These are phyloP conservation scores for Oreohelix idahoensis DNA, from an alignment of 1,140 invertebrate genomes.

Conservation along the genomic window DNA sequence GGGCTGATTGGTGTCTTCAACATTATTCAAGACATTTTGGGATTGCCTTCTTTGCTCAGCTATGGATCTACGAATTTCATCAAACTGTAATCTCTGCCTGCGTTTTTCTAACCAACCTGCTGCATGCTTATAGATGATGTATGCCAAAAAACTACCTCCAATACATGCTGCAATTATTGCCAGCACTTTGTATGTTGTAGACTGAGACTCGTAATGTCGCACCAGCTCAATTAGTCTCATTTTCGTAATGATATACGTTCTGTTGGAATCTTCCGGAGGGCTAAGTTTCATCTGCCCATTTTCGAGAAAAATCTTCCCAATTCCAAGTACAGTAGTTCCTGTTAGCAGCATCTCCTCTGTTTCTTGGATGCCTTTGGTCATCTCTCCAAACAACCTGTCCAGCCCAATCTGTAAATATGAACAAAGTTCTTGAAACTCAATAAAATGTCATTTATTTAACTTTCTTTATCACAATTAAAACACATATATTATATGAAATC, in stretches of 20 bases:
- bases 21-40: background rate
- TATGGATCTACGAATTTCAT: constrained; percentile 42
- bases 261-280: constrained; percentile 53
- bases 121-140: constrained; percentile 54
- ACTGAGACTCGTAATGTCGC: constrained; percentile 53
- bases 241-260: constrained; percentile 67
- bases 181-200: constrained; percentile 59
- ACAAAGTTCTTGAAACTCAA: background rate
- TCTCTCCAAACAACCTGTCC: constrained; percentile 66
- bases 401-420: constrained; percentile 43
- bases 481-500: too few species aligned
- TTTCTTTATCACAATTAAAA: too few species aligned
- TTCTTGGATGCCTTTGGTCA: constrained; percentile 69
- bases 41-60: constrained; percentile 3
- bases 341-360: constrained; percentile 70
- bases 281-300: constrained; percentile 60
- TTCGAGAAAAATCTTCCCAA: constrained; percentile 68
- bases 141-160: constrained; percentile 52
- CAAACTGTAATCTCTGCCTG: constrained; percentile 40
- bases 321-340: constrained; percentile 65
- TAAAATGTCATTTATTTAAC: too few species aligned
- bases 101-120: constrained; percentile 43
- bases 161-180: constrained; percentile 54
- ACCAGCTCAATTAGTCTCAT: constrained; percentile 64
- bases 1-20: too few species aligned